Evolutionary conservation across 2,888 invertebrate genomes (phyloP).

Genomic region (Hypercompe scribonia): DNA sequence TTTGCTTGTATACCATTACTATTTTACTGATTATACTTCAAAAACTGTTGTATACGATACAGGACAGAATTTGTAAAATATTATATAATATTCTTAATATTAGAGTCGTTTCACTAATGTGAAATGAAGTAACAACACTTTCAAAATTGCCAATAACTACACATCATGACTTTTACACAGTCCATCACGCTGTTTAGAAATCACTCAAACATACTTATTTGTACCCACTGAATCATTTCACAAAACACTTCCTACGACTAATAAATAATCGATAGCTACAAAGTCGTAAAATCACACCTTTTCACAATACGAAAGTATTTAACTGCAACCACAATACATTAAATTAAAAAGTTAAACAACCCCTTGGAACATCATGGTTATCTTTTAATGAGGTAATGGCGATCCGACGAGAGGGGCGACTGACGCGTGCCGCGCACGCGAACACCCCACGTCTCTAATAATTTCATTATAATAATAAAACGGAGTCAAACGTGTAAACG

Average conservation of each 20-base stretch:
- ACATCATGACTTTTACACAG: background rate
- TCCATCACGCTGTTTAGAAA: slow-evolving; percentile 12
- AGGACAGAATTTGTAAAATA: background rate
- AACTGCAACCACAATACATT: slow-evolving; percentile 68
- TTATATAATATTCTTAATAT: background rate
- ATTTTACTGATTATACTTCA: too few species aligned
- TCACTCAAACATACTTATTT: background rate
- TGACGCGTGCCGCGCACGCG: slow-evolving; percentile 70
- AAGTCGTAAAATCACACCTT: slow-evolving; percentile 75
- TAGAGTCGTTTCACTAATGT: background rate
- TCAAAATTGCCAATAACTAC: slow-evolving; percentile 5
- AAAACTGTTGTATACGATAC: background rate
- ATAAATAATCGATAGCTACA: slow-evolving; percentile 24
- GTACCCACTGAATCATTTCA: slow-evolving; percentile 14
- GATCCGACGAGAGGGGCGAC: slow-evolving; percentile 61
- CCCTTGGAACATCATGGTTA: slow-evolving; percentile 70
- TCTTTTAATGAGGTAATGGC: slow-evolving; percentile 82
- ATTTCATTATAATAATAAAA: slow-evolving; percentile 85
- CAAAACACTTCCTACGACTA: slow-evolving; percentile 1
- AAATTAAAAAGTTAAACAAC: slow-evolving; percentile 81
- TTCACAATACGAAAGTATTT: slow-evolving; percentile 59
- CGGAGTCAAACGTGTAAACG: slow-evolving; percentile 82
- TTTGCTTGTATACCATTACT: too few species aligned
- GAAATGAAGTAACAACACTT: background rate
- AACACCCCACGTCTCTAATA: slow-evolving; percentile 68